A percentile compares a stretch with the other conserved stretches of the same genome.
These are phyloP conservation scores for Vimba vimba DNA, from an alignment of 2,113 vertebrate species.

Conservation along the genomic window DNA sequence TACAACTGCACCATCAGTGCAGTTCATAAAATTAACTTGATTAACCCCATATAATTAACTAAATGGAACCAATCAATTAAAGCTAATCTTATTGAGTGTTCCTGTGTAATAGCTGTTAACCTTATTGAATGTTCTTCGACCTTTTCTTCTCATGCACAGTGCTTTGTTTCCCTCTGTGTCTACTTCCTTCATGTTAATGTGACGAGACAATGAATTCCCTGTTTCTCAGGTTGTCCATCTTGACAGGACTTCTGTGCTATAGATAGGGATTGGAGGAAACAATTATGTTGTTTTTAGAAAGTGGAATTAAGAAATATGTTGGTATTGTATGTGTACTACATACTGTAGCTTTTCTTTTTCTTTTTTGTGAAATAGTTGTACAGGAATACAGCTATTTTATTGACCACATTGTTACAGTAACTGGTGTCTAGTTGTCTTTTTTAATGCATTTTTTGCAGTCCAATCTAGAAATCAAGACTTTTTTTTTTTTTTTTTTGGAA, in stretches of 20 bases:
- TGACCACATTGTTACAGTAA: not conserved
- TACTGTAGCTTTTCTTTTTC: too few species aligned
- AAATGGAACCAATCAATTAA: not conserved
- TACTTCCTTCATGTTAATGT: too few species aligned
- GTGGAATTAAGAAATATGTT: too few species aligned
- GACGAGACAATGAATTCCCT: too few species aligned
- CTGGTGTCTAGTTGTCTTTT: too few species aligned
- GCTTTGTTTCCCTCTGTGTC: not conserved
- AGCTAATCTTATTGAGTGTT: not conserved
- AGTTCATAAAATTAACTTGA: not conserved
- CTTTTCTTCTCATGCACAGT: not conserved
- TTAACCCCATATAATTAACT: not conserved
- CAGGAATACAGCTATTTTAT: not conserved
- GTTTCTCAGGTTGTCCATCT: not conserved
- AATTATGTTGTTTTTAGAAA: too few species aligned
- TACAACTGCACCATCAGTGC: not conserved
- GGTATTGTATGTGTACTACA: too few species aligned
- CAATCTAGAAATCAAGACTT: too few species aligned
- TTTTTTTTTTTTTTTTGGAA: too few species aligned
- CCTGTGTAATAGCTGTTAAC: constrained; percentile 3
- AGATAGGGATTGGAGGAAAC: too few species aligned
- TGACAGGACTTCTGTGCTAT: not conserved
- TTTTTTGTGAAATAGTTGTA: not conserved
- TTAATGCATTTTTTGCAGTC: too few species aligned
- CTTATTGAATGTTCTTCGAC: not conserved